A percentile compares a stretch with the other conserved stretches of the same genome.
phyloP scores from a whole-genome alignment of 2,888 invertebrate genomes.

The Hemistola chrysoprasaria region DNA sequence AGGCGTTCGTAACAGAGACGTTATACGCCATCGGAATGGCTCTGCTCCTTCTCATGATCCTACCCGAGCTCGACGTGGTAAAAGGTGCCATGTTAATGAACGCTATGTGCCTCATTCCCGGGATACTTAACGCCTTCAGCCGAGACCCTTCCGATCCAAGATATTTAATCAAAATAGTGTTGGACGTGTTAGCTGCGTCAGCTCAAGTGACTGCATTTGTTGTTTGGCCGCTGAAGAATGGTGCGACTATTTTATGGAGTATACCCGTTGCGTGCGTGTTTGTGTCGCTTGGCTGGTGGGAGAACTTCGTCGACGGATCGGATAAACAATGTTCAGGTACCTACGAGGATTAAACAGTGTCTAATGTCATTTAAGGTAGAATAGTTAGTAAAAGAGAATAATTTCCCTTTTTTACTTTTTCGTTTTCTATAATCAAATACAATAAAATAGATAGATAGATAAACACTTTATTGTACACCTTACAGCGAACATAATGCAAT shows the following conservation, averaged over 20 bases:
- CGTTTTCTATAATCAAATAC: no score
- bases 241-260: conserved; percentile 77
- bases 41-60: conserved; percentile 87
- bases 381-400: no score
- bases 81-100: conserved; percentile 93
- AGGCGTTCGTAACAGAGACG: conserved; percentile 88
- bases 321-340: conserved; percentile 56
- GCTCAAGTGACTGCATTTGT: conserved; percentile 86
- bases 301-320: conserved; percentile 85
- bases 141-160: conserved; percentile 59
- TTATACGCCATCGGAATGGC: conserved; percentile 90
- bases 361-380: no score
- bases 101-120: conserved; percentile 91
- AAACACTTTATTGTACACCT: no score
- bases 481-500: no score
- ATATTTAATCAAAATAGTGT: conserved; percentile 58
- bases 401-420: conserved; percentile 8
- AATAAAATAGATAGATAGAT: no score
- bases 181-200: conserved; percentile 83
- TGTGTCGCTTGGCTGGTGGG: conserved; percentile 92
- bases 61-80: conserved; percentile 91
- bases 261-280: conserved; percentile 85
- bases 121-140: conserved; percentile 84
- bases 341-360: no score
- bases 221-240: conserved; percentile 85